Evolutionary conservation across 2,797 vertebrate species (phyloP).

Genomic region (Sylvia borin): DNA sequence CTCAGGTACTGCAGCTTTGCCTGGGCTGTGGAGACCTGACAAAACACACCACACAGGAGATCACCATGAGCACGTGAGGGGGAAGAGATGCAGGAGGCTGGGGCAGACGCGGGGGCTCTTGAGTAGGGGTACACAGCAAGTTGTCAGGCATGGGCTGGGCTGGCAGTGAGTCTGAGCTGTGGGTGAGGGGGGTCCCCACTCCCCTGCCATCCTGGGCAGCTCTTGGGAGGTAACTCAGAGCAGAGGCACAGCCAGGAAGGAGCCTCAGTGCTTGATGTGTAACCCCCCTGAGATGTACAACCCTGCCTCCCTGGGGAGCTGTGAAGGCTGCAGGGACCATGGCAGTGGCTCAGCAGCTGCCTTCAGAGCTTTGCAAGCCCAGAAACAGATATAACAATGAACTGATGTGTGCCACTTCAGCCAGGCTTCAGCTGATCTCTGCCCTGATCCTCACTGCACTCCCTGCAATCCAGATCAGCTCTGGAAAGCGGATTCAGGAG

Average conservation of each 20-base stretch:
- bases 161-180: accelerated
- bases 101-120: neutral
- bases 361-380: neutral
- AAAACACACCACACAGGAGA: conserved; percentile 11
- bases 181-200: neutral
- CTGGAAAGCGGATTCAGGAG: neutral
- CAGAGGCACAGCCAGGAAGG: neutral
- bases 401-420: neutral
- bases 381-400: neutral
- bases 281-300: neutral
- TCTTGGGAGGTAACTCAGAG: neutral
- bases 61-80: neutral
- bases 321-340: neutral
- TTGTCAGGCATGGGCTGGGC: neutral
- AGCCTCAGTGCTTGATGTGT: neutral
- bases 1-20: conserved; percentile 98
- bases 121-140: accelerated
- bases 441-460: neutral
- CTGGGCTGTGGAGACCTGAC: conserved; percentile 91
- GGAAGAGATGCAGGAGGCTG: neutral
- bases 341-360: neutral
- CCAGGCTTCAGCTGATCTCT: neutral
- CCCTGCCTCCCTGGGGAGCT: neutral
- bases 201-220: neutral
- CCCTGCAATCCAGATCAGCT: neutral